phyloP scores from a whole-genome alignment of 1,140 invertebrate genomes.

The Lanistes nyassanus region DNA sequence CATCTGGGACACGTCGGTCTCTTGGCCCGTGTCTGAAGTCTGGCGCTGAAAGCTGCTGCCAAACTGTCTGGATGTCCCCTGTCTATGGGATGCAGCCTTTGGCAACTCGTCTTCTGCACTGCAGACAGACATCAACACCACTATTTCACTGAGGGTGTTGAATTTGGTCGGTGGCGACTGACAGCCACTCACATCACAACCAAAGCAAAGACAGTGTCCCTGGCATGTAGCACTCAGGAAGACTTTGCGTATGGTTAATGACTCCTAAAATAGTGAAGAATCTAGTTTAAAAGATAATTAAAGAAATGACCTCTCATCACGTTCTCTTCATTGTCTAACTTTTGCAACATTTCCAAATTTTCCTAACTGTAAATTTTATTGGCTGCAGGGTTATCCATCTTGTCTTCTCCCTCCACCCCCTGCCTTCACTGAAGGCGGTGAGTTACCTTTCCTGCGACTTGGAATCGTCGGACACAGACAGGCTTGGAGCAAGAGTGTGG shows the following conservation, averaged over 20 bases:
- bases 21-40: constrained; percentile 30
- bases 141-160: too few relatives aligned
- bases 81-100: constrained; percentile 6
- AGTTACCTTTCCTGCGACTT: constrained; percentile 25
- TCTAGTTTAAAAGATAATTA: too few relatives aligned
- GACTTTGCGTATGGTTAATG: too few relatives aligned
- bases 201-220: neutral
- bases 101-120: constrained; percentile 22
- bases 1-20: constrained; percentile 33
- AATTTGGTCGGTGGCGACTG: neutral
- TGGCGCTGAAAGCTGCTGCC: constrained; percentile 16
- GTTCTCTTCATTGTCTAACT: too few relatives aligned
- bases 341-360: too few relatives aligned
- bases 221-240: too few relatives aligned
- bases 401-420: too few relatives aligned
- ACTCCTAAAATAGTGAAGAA: too few relatives aligned
- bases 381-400: too few relatives aligned
- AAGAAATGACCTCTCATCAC: too few relatives aligned
- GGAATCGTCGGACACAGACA: constrained; percentile 9
- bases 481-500: neutral
- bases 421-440: too few relatives aligned
- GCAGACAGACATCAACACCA: neutral
- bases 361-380: too few relatives aligned
- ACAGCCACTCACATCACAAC: neutral
- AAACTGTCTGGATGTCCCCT: constrained; percentile 6